Evolutionary conservation across 2,888 invertebrate species (phyloP), one percentile per base, ranked within the genome.

Genomic region (Cyclophora punctaria): DNA sequence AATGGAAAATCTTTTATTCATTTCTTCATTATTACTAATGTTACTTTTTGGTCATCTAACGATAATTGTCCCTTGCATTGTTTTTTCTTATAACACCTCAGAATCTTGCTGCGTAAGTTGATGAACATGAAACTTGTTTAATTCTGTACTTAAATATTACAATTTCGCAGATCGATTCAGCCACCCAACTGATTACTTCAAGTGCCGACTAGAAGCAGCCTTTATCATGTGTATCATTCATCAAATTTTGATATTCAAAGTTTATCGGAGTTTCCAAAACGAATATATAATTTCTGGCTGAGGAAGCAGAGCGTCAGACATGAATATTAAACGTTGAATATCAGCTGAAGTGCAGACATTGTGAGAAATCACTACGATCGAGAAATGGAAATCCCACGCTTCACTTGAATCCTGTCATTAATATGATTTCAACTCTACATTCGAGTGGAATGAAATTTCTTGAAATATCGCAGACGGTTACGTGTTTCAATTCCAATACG

Each of bases 301-400:
- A 73, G 75, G 74, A 78, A 80, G 74, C 71, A 76, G 71, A 73
- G 68, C 71, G 64, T 67, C 64, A 73, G 75, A 71, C 70, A 76
- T 80, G 82, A 83, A 83, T 83, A 83, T 82, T 82, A 78, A 83
- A 75, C 73, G 67, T 55, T 64, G 78, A 78, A 80, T 82, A 80
- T 78, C 76, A 71, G 69, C 69, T 60, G 61, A 67, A 66, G 69
- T 71, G 76, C 75, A 80, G 78, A 80, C 80, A 75, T 75, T 75
- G 75, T 75, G 78, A 75, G 78, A 78, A 78, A 78, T 74, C 76
- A 73, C 70, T 75, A 56, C 62, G 63, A 78, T 77, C 72, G 69
- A 70, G 77, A 72, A 81, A 80, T 80, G 78, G 76, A 79, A 80
- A 80, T 80, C 68, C 63, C 54, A 76, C 75, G 80, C 71, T 79